Conservation (phyloP, 2,797 vertebrate genomes). For the Pseudochromis fuscus region DNA sequence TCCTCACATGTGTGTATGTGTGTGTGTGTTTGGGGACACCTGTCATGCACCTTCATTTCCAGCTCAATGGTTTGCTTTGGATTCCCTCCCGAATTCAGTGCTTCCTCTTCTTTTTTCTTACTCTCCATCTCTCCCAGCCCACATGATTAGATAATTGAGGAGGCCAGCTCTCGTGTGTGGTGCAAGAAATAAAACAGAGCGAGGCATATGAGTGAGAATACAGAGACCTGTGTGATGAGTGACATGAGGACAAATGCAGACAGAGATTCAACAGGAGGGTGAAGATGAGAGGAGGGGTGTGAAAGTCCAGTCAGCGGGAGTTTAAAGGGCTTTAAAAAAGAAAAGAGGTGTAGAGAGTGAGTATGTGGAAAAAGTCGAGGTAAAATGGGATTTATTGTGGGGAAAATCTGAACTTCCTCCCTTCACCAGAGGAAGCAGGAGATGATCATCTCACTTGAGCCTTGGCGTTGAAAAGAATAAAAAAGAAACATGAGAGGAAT, state of each 20-base stretch:
- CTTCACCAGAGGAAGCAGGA: conserved; percentile 26
- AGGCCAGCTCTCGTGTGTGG: conserved; percentile 58
- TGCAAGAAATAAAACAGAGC: conserved; percentile 33
- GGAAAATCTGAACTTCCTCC: conserved; percentile 32
- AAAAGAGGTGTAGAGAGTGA: not conserved
- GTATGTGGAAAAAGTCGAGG: not conserved
- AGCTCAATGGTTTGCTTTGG: conserved; percentile 4
- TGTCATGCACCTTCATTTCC: not conserved
- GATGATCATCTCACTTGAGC: not conserved
- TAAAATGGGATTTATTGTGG: conserved; percentile 13
- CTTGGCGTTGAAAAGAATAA: not conserved
- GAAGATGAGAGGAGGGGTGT: conserved; percentile 51
- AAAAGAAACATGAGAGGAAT: not conserved
- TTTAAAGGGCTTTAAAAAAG: not conserved
- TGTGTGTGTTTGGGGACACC: conserved; percentile 5
- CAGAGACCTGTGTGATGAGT: conserved; percentile 27
- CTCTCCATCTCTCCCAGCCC: conserved; percentile 35
- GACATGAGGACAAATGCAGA: conserved; percentile 62
- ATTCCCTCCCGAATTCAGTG: conserved; percentile 26
- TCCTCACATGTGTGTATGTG: conserved; percentile 1
- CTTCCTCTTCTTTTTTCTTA: conserved; percentile 33
- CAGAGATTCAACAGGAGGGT: conserved; percentile 48
- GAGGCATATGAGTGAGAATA: conserved; percentile 44
- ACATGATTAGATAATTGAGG: conserved; percentile 53
- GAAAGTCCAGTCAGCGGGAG: conserved; percentile 12